A percentile compares a stretch with the other conserved stretches of the same genome.
Conservation (phyloP, 2,113 vertebrate species). For the Chamaea fasciata region DNA sequence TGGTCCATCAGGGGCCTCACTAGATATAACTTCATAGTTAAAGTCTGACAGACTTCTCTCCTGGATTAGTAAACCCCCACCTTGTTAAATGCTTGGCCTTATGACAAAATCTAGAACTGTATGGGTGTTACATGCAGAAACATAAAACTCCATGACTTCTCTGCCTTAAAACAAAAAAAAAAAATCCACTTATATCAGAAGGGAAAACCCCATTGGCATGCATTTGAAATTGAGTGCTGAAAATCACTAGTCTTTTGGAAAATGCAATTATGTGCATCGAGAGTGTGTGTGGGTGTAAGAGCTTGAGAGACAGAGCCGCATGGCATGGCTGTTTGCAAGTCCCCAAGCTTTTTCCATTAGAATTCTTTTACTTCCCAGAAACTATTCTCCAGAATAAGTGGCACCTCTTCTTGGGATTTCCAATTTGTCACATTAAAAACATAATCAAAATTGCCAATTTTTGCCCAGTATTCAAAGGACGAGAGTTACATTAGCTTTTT, state of each 20-base stretch:
- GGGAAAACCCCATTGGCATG: neutral
- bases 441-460: neutral
- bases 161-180: neutral
- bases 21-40: neutral
- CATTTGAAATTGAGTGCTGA: neutral
- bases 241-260: conserved; percentile 8
- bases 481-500: neutral
- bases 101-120: neutral
- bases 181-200: neutral
- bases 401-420: neutral
- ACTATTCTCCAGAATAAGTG: neutral
- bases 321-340: neutral
- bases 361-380: neutral
- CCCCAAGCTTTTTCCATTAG: neutral
- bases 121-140: neutral
- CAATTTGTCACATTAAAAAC: neutral
- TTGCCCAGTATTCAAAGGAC: neutral
- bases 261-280: conserved; percentile 1
- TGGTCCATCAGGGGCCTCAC: neutral
- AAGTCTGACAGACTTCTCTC: neutral
- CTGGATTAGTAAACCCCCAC: neutral
- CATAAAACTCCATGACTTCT: neutral
- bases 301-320: conserved; percentile 39
- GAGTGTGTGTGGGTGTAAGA: neutral
- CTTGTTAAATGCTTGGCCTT: neutral